phyloP scores from a whole-genome alignment of 2,888 invertebrate genomes.

The Biston stratarius region DNA sequence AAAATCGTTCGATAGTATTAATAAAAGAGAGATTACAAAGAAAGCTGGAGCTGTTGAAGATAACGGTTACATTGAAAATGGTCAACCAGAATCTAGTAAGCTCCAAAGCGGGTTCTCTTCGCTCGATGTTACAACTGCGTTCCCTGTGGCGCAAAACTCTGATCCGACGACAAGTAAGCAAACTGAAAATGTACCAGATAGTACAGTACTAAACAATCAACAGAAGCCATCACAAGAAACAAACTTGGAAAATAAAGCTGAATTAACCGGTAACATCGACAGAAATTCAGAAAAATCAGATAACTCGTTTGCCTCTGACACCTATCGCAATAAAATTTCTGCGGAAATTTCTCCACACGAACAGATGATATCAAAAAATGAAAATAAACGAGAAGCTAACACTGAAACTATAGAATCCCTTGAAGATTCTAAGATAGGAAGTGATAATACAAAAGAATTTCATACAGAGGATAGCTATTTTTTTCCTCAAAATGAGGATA shows the following conservation, averaged over 20 bases:
- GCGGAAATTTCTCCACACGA: conserved; percentile 48
- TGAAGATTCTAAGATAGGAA: conserved; percentile 53
- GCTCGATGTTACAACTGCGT: conserved; percentile 56
- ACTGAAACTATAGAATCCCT: conserved; percentile 51
- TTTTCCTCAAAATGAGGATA: conserved; percentile 58
- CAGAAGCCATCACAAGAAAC: conserved; percentile 55
- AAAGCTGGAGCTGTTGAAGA: conserved; percentile 76
- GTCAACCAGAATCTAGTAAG: conserved; percentile 69
- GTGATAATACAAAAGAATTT: conserved; percentile 54
- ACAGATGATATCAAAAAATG: conserved; percentile 58
- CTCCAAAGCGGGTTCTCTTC: conserved; percentile 60
- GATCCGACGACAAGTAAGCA: conserved; percentile 57
- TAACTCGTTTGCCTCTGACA: conserved; percentile 42
- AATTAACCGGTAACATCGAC: conserved; percentile 49
- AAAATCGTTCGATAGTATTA: conserved; percentile 51
- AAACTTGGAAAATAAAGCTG: conserved; percentile 55
- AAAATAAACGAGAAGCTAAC: conserved; percentile 73
- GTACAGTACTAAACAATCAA: conserved; percentile 54
- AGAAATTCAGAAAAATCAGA: conserved; percentile 50
- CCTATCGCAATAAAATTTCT: conserved; percentile 49
- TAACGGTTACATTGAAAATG: conserved; percentile 67
- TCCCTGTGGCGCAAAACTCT: conserved; percentile 48
- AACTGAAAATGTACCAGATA: conserved; percentile 54
- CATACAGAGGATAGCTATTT: conserved; percentile 55
- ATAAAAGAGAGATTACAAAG: conserved; percentile 80